phyloP scores from a whole-genome alignment of 2,888 invertebrate genomes.

The Germaria angustata region DNA sequence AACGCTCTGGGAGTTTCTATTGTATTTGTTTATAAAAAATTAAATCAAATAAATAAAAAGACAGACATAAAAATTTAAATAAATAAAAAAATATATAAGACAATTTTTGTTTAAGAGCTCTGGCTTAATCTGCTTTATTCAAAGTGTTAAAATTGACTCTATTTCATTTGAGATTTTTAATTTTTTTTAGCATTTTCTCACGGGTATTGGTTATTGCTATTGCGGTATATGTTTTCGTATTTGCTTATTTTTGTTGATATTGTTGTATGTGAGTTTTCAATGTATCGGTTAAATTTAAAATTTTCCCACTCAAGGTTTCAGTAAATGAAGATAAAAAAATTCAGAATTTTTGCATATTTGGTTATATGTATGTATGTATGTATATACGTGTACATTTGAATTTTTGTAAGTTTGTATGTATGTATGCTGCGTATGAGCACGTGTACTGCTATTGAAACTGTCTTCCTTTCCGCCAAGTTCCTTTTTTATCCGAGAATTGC shows the following conservation, averaged over 20 bases:
- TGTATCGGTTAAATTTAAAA: conserved; percentile 18
- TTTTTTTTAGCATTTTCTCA: not conserved
- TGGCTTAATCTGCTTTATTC: too few species aligned
- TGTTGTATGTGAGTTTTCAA: conserved; percentile 35
- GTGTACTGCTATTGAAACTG: conserved; percentile 39
- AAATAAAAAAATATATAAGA: too few species aligned
- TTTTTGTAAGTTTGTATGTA: not conserved
- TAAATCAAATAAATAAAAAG: too few species aligned
- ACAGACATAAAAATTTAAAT: too few species aligned
- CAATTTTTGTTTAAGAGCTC: too few species aligned
- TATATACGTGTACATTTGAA: not conserved
- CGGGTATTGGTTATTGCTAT: conserved; percentile 30
- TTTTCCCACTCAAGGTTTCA: conserved; percentile 24
- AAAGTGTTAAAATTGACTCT: too few species aligned
- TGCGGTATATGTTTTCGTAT: conserved; percentile 29
- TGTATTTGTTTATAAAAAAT: too few species aligned
- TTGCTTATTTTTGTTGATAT: conserved; percentile 25
- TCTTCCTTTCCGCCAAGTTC: conserved; percentile 45
- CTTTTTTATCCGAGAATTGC: not conserved
- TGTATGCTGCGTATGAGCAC: not conserved
- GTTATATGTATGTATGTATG: not conserved
- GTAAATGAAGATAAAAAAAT: conserved; percentile 54
- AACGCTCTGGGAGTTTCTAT: too few species aligned
- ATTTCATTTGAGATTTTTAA: too few species aligned
- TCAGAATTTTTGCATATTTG: not conserved